phyloP scores from a whole-genome alignment of 92 coral and sea anemone genomes.

The Desmophyllum pertusum region DNA sequence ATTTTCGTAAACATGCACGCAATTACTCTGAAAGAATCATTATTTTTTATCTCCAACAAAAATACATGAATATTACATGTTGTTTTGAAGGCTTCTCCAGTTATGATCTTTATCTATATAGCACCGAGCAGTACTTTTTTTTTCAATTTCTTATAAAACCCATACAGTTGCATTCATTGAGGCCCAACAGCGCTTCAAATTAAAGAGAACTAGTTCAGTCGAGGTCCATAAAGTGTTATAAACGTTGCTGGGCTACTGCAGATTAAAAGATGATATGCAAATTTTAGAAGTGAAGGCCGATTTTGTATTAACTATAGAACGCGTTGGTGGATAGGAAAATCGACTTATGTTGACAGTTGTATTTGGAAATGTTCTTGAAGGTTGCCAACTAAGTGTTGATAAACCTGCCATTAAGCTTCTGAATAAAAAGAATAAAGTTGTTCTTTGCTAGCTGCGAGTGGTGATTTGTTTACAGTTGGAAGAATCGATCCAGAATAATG shows the following conservation, averaged over 20 bases:
- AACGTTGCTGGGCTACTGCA: background rate
- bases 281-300: background rate
- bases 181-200: background rate
- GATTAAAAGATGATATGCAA: slow-evolving; percentile 10
- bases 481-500: background rate
- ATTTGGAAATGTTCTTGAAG: background rate
- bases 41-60: background rate
- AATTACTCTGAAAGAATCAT: background rate
- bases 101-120: background rate
- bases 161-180: background rate
- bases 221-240: background rate
- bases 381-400: background rate
- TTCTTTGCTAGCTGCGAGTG: background rate
- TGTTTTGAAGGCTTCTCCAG: background rate
- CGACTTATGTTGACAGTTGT: background rate
- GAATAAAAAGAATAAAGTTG: background rate
- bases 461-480: background rate
- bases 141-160: background rate
- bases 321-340: background rate
- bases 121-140: background rate
- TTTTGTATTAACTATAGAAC: background rate
- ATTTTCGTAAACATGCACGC: background rate
- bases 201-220: background rate
- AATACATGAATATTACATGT: slow-evolving; percentile 10
- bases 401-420: background rate